These are phyloP conservation scores for Tridacna gigas DNA, from an alignment of 2,888 invertebrate species.

Conservation along the genomic window DNA sequence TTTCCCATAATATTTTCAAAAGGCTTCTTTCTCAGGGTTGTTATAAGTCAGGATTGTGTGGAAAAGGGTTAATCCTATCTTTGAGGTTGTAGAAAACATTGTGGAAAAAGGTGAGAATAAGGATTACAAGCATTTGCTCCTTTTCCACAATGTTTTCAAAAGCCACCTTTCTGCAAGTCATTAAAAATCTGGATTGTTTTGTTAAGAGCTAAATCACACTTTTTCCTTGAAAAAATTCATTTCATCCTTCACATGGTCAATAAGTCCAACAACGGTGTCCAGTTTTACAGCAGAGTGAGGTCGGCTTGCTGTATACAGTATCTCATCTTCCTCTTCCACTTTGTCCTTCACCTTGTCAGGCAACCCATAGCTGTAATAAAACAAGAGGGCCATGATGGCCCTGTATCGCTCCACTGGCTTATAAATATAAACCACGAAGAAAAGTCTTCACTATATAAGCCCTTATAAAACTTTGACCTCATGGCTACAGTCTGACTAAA, in stretches of 20 bases:
- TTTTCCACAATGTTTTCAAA: not conserved
- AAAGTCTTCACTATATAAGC: too few relatives aligned
- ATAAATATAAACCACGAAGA: too few relatives aligned
- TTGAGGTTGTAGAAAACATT: not conserved
- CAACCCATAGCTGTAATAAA: not conserved
- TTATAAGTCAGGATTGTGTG: too few relatives aligned
- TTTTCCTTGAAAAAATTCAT: conserved; percentile 80
- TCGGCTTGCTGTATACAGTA: conserved; percentile 39
- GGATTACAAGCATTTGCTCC: not conserved
- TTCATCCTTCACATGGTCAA: conserved; percentile 79
- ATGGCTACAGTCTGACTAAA: too few relatives aligned
- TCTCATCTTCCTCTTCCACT: conserved; percentile 39
- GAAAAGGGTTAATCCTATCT: too few relatives aligned
- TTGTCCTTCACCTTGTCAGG: not conserved
- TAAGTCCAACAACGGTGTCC: conserved; percentile 77
- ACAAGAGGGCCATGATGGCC: too few relatives aligned
- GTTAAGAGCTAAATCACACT: conserved; percentile 58
- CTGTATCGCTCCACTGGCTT: too few relatives aligned
- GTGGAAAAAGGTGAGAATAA: not conserved
- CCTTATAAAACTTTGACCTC: too few relatives aligned
- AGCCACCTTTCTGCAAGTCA: not conserved
- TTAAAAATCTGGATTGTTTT: not conserved
- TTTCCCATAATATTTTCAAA: too few relatives aligned
- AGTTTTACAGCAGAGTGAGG: conserved; percentile 70
- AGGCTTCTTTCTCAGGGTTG: too few relatives aligned